A percentile compares a stretch with the other conserved stretches of the same genome.
These are phyloP conservation scores for Aleadryas rufinucha DNA, from an alignment of 2,113 vertebrate genomes.

Conservation along the genomic window DNA sequence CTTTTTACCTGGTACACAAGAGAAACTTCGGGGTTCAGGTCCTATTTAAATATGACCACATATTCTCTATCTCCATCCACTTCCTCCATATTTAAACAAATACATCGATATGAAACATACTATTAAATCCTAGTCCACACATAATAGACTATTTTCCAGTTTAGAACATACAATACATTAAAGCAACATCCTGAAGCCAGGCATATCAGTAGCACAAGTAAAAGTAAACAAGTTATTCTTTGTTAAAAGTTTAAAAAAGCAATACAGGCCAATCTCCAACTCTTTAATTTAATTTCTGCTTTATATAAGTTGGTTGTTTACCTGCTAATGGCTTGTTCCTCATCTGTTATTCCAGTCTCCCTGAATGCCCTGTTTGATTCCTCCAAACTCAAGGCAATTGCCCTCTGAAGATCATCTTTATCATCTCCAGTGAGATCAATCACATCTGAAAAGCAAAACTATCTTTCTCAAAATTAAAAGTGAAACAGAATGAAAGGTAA, in stretches of 20 bases:
- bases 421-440: constrained; percentile 98
- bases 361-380: constrained; percentile 95
- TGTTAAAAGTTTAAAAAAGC: constrained; percentile 46
- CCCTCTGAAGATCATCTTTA: constrained; percentile 99
- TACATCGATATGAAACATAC: background rate
- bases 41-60: constrained; percentile 5
- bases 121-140: constrained; percentile 9
- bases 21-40: background rate
- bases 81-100: constrained; percentile 19
- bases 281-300: constrained; percentile 53
- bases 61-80: background rate
- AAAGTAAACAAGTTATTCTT: constrained; percentile 40
- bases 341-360: constrained; percentile 98
- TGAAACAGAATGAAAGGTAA: constrained; percentile 69
- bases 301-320: constrained; percentile 69
- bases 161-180: constrained; percentile 11
- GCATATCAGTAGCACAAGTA: constrained; percentile 35
- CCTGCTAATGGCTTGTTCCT: constrained; percentile 99
- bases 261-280: constrained; percentile 54
- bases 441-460: constrained; percentile 86
- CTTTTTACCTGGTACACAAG: background rate
- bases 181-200: constrained; percentile 52
- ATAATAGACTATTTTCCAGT: background rate
- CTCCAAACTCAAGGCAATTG: constrained; percentile 97
- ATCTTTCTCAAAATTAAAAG: constrained; percentile 75